phyloP scores from a whole-genome alignment of 2,888 invertebrate genomes.

The Strigamia crassipes region DNA sequence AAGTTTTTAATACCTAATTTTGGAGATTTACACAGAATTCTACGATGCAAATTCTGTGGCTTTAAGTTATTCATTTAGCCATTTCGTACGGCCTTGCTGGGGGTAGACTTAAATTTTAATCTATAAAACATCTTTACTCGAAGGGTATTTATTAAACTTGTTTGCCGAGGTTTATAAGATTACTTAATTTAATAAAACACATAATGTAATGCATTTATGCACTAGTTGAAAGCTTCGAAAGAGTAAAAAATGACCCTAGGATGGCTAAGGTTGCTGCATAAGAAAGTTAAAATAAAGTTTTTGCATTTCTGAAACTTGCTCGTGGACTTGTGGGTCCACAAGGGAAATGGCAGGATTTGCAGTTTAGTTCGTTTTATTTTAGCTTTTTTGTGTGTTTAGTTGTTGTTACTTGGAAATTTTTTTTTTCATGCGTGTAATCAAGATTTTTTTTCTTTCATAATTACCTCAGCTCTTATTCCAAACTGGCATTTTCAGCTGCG shows the following conservation, averaged over 20 bases:
- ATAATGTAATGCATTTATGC: neutral
- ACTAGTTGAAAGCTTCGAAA: neutral
- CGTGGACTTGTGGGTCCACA: no score
- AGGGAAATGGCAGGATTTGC: no score
- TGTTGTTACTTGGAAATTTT: no score
- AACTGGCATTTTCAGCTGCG: no score
- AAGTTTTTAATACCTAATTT: no score
- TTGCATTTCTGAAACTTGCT: neutral
- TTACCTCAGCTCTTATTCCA: no score
- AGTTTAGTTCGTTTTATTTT: no score
- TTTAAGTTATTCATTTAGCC: neutral
- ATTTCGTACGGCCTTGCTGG: neutral
- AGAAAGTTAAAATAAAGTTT: neutral
- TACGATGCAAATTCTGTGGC: neutral
- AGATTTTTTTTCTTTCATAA: no score
- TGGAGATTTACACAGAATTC: neutral
- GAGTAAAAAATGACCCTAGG: neutral
- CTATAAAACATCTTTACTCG: neutral
- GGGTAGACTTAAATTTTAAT: neutral
- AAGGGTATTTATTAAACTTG: neutral
- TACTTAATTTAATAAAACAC: slow-evolving; percentile 4
- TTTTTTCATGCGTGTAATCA: no score
- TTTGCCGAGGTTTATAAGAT: neutral
- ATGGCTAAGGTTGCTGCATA: neutral
- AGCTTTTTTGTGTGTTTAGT: no score